Percentiles rank a stretch among this genome's conserved stretches.
Conservation (phyloP, 2,888 invertebrate species). For the Orthosia gothica region DNA sequence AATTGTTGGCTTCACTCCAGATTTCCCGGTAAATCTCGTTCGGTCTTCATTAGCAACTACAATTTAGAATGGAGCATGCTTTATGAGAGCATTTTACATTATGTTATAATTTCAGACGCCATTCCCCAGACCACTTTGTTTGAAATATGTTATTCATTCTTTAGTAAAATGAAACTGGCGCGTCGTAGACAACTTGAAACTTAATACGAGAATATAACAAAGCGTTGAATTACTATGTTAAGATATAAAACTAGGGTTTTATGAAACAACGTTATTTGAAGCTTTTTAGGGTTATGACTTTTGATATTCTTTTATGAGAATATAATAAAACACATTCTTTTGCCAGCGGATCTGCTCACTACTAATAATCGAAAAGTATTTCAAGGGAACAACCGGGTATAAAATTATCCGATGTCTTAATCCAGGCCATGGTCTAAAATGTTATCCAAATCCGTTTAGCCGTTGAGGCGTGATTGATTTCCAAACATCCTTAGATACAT, state of each 20-base stretch:
- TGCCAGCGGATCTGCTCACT: neutral
- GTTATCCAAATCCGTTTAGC: neutral
- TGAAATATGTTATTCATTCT: constrained; percentile 55
- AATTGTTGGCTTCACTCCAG: constrained; percentile 63
- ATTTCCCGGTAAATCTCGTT: constrained; percentile 58
- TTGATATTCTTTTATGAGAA: constrained; percentile 17
- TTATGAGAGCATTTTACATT: constrained; percentile 46
- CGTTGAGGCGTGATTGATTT: neutral
- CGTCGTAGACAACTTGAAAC: constrained; percentile 34
- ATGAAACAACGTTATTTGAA: constrained; percentile 16
- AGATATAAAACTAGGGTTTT: constrained; percentile 28
- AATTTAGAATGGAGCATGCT: constrained; percentile 42
- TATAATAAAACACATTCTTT: neutral
- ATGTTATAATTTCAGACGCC: constrained; percentile 43
- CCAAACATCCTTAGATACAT: neutral
- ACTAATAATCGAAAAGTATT: neutral
- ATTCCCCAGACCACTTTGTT: constrained; percentile 20
- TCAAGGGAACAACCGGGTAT: neutral
- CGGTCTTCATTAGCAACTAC: constrained; percentile 61
- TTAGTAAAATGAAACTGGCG: constrained; percentile 47
- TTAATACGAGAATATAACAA: constrained; percentile 12
- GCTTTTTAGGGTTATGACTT: neutral
- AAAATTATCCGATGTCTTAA: neutral
- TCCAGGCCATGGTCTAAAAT: neutral
- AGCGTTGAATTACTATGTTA: constrained; percentile 33